Conservation (phyloP, 2,888 invertebrate genomes). For the Agrochola circellaris region DNA sequence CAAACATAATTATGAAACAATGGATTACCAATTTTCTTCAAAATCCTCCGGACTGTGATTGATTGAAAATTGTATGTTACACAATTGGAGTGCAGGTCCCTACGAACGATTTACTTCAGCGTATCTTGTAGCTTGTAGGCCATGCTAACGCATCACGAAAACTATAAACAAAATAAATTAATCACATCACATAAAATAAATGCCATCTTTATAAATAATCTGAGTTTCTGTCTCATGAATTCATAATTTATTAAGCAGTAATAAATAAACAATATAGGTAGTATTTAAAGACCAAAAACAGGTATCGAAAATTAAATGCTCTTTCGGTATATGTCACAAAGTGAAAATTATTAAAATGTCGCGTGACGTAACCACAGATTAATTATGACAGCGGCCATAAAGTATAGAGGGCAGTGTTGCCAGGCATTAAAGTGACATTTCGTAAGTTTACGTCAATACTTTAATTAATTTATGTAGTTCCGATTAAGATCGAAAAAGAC, state of each 20-base stretch:
- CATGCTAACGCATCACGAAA: neutral
- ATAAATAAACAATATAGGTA: constrained; percentile 28
- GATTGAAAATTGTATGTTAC: neutral
- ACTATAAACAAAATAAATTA: neutral
- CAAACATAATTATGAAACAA: neutral
- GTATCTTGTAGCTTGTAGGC: neutral
- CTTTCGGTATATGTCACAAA: constrained; percentile 43
- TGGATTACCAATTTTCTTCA: neutral
- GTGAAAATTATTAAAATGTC: constrained; percentile 62
- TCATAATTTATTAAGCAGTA: constrained; percentile 29
- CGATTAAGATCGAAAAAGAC: constrained; percentile 16
- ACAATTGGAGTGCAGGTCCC: no score
- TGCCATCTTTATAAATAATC: constrained; percentile 1
- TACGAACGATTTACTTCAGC: neutral
- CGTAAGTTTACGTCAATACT: constrained; percentile 33
- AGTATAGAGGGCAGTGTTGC: constrained; percentile 50
- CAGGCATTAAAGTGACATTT: constrained; percentile 36
- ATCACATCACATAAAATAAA: neutral
- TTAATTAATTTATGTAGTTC: constrained; percentile 31
- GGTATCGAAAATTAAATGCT: constrained; percentile 26
- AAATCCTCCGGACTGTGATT: neutral
- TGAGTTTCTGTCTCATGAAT: constrained; percentile 10
- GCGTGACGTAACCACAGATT: constrained; percentile 52
- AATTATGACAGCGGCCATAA: constrained; percentile 51
- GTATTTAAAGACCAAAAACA: constrained; percentile 31